Conservation (phyloP, 2,113 vertebrate species). For the Oryzias javanicus region DNA sequence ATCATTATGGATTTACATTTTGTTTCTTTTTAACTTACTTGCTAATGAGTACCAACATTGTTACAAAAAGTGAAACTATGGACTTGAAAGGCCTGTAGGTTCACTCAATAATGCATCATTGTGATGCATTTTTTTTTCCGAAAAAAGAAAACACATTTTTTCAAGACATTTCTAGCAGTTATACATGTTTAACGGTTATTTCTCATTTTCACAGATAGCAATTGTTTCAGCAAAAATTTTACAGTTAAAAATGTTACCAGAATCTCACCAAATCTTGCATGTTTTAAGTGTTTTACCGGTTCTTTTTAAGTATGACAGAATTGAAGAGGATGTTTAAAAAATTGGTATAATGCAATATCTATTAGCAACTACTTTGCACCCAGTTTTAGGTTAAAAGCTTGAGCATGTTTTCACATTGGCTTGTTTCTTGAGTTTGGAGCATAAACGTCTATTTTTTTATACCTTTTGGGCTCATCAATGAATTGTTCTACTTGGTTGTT, state of each 20-base stretch:
- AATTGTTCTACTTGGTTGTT: slow-evolving; percentile 8
- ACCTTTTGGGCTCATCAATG: slow-evolving; percentile 20
- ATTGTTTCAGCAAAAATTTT: background rate
- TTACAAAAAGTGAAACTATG: too few relatives aligned
- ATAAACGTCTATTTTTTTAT: background rate
- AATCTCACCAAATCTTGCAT: background rate
- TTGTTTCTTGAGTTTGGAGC: background rate
- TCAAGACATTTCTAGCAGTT: background rate
- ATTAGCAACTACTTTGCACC: slow-evolving; percentile 9
- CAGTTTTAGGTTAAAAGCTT: slow-evolving; percentile 26
- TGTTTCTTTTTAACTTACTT: too few relatives aligned
- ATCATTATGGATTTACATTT: too few relatives aligned
- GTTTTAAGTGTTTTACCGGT: slow-evolving; percentile 6
- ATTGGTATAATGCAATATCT: slow-evolving; percentile 2
- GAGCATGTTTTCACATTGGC: slow-evolving; percentile 9
- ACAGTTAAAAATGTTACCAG: background rate
- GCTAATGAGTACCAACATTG: too few relatives aligned
- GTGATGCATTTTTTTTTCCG: too few relatives aligned
- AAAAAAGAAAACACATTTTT: background rate
- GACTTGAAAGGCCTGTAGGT: too few relatives aligned
- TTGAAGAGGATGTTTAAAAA: slow-evolving; percentile 6
- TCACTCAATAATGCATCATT: too few relatives aligned
- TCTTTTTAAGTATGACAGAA: slow-evolving; percentile 14
- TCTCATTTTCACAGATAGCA: background rate
- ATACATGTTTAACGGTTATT: background rate